Base-by-base conservation (phyloP, 1,140 invertebrate species). In the Plectrocnemia conspersa region DNA sequence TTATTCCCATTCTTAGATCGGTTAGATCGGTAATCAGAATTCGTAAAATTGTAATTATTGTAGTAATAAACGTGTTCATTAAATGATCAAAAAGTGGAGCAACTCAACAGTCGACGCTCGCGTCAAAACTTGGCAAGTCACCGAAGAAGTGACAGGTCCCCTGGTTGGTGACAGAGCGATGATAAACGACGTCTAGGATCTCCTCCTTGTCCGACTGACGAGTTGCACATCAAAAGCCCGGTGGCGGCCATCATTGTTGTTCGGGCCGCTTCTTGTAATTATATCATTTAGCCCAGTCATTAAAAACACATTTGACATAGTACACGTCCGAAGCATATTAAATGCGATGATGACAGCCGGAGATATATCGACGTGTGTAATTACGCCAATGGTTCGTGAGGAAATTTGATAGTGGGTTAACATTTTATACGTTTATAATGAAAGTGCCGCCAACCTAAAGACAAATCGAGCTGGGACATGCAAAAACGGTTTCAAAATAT, bases 251-350 rank as follows among this genome's bases (percentile, higher is more conserved):
- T 16, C 35, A 7, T 38, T 38, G 35, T 38, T 5, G 6, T n/a
- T n/a, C n/a, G n/a, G 18, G 18, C 10, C 10, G 18, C 5, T 11
- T 11, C 44, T 29, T 47, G 44, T 29, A 47, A 47, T 47, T 47
- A 25, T 47, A 24, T 47, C 22, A 47, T 47, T 29, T 25, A 47
- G 27, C n/a, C 22, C 44, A n/a, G n/a, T 47, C 27, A 47, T 47
- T 47, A 47, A 47, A 47, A 47, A 27, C 44, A 24, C 44, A 47
- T 47, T 47, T 24, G 9, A 25, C 27, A 47, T 47, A 47, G 19
- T 47, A 3, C 23, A 21, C 9, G 29, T 15, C 13, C 13, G 19
- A 25, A 24, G 9, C 41, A 44, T 44, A 25, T 5, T 22, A 44
- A 44, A 47, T 27, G 27, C 44, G 5, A 38, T 38, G 35, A 38